Base-by-base conservation (phyloP, 2,888 invertebrate species). In the Chydorus sphaericus region DNA sequence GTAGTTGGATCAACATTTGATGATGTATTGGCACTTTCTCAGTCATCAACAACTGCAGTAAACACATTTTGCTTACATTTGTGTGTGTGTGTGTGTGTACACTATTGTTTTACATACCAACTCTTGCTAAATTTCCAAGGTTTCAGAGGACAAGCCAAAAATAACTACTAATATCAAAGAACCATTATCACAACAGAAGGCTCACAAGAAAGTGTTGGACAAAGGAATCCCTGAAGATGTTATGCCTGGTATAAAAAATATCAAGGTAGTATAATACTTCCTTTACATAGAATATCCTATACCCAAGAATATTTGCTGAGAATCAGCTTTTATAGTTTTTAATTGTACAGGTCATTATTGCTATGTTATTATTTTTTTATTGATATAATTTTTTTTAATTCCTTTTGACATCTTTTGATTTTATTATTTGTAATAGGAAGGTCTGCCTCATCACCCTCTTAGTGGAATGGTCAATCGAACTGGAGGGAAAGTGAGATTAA, bases 151-250 rank as follows among this genome's bases (percentile, higher is more conserved):
- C 67, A 81, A 82, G 64, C 79, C 80, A 68, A 70, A 73, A 18
- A 74, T 75, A 58, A 66, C 72, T 23, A 57, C 54, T 30, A 66
- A 75, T 18, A 77, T 74, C 63, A 84, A 83, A 68, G 84, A 85
- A 66, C 82, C 83, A 8, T 70, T 84, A 6, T 81, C 81, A 61
- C 78, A 79, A 72, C 84, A 85, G 67, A 85, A 84, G 70, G 76
- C 82, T 59, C 91, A 91, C 68, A 80, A 82, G 65, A 90, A 89
- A 76, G 82, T 91, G 57, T 71, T 91, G 64, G 90, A 90, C 65
- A 89, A 89, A 71, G 91, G 90, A 57, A 77, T 87, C 63, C 91
- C 91, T 10, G 90, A 90, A 48, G 91, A 91, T 76, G 85, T 75
- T 0, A 83, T 89, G 82, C 84, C 85, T 33, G 91, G 89, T 60